Conservation (phyloP, 2,797 vertebrate species). For the Manis pentadactyla region DNA sequence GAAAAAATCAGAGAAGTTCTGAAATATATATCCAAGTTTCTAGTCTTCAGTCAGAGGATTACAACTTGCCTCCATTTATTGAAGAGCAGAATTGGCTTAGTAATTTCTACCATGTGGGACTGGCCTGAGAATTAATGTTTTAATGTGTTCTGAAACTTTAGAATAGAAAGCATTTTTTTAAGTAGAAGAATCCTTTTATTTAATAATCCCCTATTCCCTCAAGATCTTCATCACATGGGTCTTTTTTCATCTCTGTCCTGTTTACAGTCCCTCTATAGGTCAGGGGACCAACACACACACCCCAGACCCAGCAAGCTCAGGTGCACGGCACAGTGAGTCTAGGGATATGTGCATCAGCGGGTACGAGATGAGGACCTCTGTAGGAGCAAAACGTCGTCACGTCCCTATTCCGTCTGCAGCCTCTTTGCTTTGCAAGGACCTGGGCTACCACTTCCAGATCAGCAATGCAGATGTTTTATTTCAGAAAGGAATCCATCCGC, state of each 20-base stretch:
- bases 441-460: conserved; percentile 24
- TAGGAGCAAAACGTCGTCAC: background rate
- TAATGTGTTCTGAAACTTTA: conserved; percentile 25
- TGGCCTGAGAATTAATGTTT: background rate
- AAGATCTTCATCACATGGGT: background rate
- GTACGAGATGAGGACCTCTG: background rate
- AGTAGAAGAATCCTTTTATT: background rate
- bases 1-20: background rate
- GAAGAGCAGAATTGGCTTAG: background rate
- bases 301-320: background rate
- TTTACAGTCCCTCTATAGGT: background rate
- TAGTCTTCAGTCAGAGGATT: background rate
- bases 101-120: background rate
- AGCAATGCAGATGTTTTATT: background rate
- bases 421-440: background rate
- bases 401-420: background rate
- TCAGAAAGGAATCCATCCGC: conserved; percentile 52
- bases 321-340: background rate
- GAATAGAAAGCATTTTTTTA: background rate
- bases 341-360: background rate
- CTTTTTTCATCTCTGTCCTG: conserved; percentile 25
- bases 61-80: background rate
- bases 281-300: background rate
- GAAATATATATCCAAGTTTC: background rate
- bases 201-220: background rate